Evolutionary conservation across 2,888 invertebrate species (phyloP).

Genomic region (Drosophila dives): DNA sequence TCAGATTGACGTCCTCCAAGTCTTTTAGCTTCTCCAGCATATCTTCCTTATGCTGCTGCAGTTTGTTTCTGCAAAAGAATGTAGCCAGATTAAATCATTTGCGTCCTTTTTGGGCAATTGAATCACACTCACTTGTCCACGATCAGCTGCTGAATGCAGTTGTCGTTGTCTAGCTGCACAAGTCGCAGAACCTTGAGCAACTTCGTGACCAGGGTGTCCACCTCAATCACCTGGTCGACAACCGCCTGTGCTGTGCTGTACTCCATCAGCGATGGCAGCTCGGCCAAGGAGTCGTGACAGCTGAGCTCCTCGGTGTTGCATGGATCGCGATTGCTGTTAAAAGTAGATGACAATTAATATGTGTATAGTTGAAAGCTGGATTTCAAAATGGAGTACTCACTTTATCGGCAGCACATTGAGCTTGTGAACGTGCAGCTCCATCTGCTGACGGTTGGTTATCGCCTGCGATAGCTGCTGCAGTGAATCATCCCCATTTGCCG

Average conservation of each 20-base stretch:
- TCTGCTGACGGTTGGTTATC: conserved; percentile 90
- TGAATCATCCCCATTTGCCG: conserved; percentile 87
- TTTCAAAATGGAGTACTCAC: conserved; percentile 55
- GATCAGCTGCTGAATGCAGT: conserved; percentile 88
- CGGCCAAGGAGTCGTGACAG: conserved; percentile 85
- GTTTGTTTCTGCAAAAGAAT: conserved; percentile 80
- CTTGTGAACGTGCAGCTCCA: conserved; percentile 86
- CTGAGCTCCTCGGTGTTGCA: conserved; percentile 84
- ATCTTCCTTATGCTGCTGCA: conserved; percentile 85
- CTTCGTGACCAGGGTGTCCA: conserved; percentile 91
- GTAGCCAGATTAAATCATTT: not conserved
- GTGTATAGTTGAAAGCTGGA: not conserved
- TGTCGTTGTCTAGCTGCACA: conserved; percentile 89
- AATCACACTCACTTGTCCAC: conserved; percentile 87
- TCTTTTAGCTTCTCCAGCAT: conserved; percentile 86
- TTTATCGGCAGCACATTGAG: conserved; percentile 83
- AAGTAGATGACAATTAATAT: not conserved
- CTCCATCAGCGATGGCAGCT: conserved; percentile 85
- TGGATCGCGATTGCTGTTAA: conserved; percentile 64
- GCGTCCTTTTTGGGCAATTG: no score
- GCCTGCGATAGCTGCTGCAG: conserved; percentile 92
- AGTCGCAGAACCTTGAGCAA: conserved; percentile 90
- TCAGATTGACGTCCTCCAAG: conserved; percentile 86
- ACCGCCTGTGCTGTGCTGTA: conserved; percentile 87
- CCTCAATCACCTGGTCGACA: conserved; percentile 90